Conservation (phyloP, 2,888 invertebrate genomes). For the Lithophane semibrunnea region DNA sequence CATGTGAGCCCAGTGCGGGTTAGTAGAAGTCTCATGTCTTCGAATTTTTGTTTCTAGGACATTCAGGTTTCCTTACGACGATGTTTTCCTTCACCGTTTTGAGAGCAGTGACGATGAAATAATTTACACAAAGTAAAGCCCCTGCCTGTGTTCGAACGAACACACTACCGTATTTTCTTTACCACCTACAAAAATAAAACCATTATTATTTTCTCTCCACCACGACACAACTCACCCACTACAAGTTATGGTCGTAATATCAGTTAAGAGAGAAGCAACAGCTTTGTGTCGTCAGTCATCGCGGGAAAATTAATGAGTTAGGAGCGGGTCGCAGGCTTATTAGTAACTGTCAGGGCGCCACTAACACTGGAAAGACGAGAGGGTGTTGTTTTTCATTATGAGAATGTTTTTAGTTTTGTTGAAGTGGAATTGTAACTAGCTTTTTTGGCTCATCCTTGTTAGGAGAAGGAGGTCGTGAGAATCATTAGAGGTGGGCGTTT, state of each 20-base stretch:
- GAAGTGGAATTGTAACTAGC: background rate
- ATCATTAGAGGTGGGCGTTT: background rate
- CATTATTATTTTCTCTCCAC: conserved; percentile 10
- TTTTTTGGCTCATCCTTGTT: background rate
- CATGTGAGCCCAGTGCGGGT: too few relatives aligned
- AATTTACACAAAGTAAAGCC: too few relatives aligned
- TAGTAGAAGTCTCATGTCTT: too few relatives aligned
- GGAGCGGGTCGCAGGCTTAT: conserved; percentile 53
- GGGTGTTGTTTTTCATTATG: conserved; percentile 33
- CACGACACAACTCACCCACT: conserved; percentile 5
- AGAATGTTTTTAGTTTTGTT: conserved; percentile 8
- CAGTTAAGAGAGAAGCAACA: conserved; percentile 39
- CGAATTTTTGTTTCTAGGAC: too few relatives aligned
- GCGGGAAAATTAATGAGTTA: conserved; percentile 56
- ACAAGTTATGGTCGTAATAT: conserved; percentile 37
- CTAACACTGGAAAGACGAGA: conserved; percentile 9
- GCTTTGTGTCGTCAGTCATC: conserved; percentile 55
- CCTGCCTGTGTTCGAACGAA: too few relatives aligned
- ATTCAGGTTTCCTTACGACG: too few relatives aligned
- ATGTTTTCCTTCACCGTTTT: too few relatives aligned
- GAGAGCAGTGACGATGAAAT: too few relatives aligned
- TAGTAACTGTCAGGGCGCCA: conserved; percentile 52
- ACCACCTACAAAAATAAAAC: background rate
- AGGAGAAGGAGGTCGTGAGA: too few relatives aligned
- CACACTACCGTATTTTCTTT: too few relatives aligned